Percentiles rank a stretch among this genome's conserved stretches.
phyloP scores from a whole-genome alignment of 2,113 vertebrate species.

The Oreocharis arfaki region DNA sequence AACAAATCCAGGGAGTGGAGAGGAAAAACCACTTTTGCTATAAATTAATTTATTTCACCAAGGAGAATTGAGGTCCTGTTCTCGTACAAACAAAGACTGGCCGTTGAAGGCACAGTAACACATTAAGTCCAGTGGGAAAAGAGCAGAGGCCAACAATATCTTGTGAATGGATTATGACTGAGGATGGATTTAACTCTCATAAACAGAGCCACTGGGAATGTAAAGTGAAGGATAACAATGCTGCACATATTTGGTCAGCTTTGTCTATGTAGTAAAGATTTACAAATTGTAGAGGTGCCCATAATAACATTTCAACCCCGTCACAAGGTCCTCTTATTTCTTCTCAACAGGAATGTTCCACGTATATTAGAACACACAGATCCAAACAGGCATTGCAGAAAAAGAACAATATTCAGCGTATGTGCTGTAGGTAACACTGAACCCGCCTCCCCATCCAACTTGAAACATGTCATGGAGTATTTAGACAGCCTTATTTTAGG shows the following conservation, averaged over 20 bases:
- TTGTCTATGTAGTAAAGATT: background rate
- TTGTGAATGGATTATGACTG: background rate
- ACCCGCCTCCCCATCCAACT: background rate
- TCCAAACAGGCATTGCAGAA: background rate
- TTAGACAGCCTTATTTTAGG: constrained; percentile 28
- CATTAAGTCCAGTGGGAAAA: background rate
- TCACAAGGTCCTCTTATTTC: background rate
- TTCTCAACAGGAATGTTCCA: background rate
- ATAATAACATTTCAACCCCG: background rate
- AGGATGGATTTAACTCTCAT: background rate
- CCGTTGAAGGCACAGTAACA: background rate
- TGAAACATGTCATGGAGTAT: background rate
- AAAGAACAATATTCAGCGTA: background rate
- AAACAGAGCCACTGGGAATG: background rate
- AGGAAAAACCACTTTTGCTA: background rate
- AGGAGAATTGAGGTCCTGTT: background rate
- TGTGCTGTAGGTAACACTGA: background rate
- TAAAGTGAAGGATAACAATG: background rate
- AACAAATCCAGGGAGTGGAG: background rate
- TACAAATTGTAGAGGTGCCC: background rate
- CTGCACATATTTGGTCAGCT: background rate
- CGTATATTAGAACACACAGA: background rate
- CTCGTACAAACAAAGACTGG: background rate
- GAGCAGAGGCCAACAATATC: background rate
- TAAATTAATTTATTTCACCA: background rate